phyloP scores from a whole-genome alignment of 2,797 vertebrate species.

The Prionace glauca region DNA sequence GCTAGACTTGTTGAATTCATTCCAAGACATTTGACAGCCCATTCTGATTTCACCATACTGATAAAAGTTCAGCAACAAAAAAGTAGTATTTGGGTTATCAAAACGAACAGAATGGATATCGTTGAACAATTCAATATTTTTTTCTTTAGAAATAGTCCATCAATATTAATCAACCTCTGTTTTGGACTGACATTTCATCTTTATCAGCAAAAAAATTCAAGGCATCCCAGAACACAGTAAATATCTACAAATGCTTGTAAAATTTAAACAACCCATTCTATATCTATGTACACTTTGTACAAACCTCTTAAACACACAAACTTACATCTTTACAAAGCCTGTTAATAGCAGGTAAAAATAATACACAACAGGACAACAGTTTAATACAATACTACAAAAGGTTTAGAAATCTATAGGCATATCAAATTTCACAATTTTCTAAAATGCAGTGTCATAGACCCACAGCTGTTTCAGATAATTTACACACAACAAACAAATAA shows the following conservation, averaged over 20 bases:
- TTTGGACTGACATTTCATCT: conserved; percentile 49
- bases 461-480: conserved; percentile 33
- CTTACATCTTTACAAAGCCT: conserved; percentile 79
- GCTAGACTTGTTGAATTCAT: not conserved
- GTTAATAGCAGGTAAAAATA: conserved; percentile 62
- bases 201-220: conserved; percentile 56
- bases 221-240: conserved; percentile 67
- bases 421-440: conserved; percentile 50
- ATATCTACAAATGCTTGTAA: conserved; percentile 82
- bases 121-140: conserved; percentile 50
- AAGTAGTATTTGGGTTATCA: conserved; percentile 52
- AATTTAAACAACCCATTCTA: conserved; percentile 62
- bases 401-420: conserved; percentile 53
- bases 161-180: conserved; percentile 49
- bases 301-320: conserved; percentile 71
- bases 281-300: conserved; percentile 84
- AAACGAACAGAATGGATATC: conserved; percentile 52
- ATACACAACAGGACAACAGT: conserved; percentile 62
- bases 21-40: not conserved
- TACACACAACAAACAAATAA: conserved; percentile 23
- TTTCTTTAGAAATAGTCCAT: conserved; percentile 41
- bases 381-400: conserved; percentile 64
- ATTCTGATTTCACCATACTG: not conserved
- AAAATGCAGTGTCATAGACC: conserved; percentile 58
- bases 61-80: conserved; percentile 49